These are phyloP conservation scores for Seira musarum DNA, from an alignment of 2,888 invertebrate genomes.

Conservation along the genomic window DNA sequence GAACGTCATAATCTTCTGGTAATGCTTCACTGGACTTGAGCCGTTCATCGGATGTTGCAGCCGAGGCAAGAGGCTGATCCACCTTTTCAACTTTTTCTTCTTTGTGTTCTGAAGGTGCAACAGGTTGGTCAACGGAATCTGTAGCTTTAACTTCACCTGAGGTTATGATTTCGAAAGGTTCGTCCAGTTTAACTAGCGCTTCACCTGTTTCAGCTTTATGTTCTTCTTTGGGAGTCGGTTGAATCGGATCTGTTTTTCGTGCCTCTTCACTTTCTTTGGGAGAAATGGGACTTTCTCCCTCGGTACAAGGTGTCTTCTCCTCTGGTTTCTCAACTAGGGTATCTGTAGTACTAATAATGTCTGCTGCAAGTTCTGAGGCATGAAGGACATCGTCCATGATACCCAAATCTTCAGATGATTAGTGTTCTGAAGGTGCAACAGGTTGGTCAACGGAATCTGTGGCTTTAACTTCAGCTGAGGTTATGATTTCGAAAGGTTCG, in stretches of 20 bases:
- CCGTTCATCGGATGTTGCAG: too few species aligned
- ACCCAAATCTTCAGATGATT: too few species aligned
- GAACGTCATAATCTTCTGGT: conserved; percentile 72
- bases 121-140: conserved; percentile 72
- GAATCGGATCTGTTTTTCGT: too few species aligned
- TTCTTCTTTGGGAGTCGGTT: too few species aligned
- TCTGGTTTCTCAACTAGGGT: too few species aligned
- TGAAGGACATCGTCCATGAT: too few species aligned
- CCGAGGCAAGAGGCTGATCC: neutral
- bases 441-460: conserved; percentile 71
- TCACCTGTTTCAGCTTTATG: neutral
- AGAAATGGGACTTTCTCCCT: too few species aligned
- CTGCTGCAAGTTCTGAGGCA: too few species aligned
- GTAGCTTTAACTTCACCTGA: neutral
- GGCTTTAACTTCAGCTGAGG: neutral
- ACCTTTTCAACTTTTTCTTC: neutral
- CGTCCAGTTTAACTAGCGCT: neutral
- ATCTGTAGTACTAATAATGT: too few species aligned
- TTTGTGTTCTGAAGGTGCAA: conserved; percentile 75
- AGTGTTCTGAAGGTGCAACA: conserved; percentile 75
- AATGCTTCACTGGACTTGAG: conserved; percentile 59
- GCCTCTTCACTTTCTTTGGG: neutral
- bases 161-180: neutral
- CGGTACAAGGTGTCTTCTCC: too few species aligned
- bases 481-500: neutral